Evolutionary conservation across 1,140 invertebrate genomes (phyloP), one percentile per base, ranked within the genome.

Genomic region (Trachymyrmex septentrionalis): DNA sequence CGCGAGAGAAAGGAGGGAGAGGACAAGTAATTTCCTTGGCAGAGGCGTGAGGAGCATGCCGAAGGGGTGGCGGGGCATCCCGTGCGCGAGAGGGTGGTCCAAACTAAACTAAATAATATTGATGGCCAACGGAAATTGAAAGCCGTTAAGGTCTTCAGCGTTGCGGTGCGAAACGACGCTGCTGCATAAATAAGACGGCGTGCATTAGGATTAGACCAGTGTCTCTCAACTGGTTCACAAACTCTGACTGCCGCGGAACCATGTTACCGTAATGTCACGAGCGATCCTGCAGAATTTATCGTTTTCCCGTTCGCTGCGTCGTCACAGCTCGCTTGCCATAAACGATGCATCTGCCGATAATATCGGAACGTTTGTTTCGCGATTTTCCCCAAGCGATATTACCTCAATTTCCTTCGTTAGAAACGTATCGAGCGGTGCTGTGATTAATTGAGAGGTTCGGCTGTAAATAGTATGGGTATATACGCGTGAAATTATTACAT

Each of bases 71-170:
- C 27, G 63, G 87, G 66, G 77, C 84, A 85, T 85, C 87, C 82
- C 89, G 87, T 72, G 66, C 84, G 86, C 90, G 91, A 89, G 87
- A 91, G 90, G 93, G 89, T 90, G 92, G 94, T 92, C 91, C 92
- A 92, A 95, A 94, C 94, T 95, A 94, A 95, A 95, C 94, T 95
- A 95, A 95, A 95, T 95, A 95, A 95, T 95, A 95, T 95, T 95
- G 95, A 95, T 95, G 95, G 94, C 93, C 92, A 95, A 95, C 94
- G 95, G 95, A 95, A 95, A 95, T 95, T 95, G 94, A 95, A 95
- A 94, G 94, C 94, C 93, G 93, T 95, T 95, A 95, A 94, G 91
- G 93, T 93, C 92, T 93, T 94, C 92, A 93, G 92, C 88, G 90
- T 91, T 94, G 93, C 90, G 92, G 90, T 91, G 91, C 90, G 92